phyloP scores from a whole-genome alignment of 2,113 vertebrate species.

The Amazona guildingii region DNA sequence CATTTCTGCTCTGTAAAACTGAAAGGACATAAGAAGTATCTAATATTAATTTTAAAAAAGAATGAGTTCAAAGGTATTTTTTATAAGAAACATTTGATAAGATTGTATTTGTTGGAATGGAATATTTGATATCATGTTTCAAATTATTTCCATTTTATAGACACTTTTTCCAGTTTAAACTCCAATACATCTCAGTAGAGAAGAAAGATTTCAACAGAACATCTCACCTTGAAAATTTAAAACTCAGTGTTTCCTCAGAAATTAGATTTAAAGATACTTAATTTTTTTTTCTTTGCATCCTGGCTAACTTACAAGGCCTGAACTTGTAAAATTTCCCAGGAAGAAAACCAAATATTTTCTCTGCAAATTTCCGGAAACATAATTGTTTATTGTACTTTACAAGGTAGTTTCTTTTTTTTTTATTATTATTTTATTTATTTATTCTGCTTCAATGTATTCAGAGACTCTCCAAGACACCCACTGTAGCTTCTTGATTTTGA shows the following conservation, averaged over 20 bases:
- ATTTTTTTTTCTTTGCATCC: background rate
- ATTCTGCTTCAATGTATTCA: background rate
- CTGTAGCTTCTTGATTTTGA: background rate
- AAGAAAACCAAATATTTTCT: background rate
- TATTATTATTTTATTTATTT: background rate
- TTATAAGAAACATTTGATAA: background rate
- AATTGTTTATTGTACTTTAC: background rate
- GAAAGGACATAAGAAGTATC: background rate
- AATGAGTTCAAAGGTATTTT: background rate
- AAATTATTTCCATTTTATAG: background rate
- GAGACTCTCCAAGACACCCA: background rate
- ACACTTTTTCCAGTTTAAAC: background rate
- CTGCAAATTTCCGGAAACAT: background rate
- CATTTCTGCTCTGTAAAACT: background rate
- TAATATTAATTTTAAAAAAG: background rate
- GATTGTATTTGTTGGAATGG: background rate
- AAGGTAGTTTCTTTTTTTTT: background rate
- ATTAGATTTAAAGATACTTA: background rate
- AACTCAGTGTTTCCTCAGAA: background rate
- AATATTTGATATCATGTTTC: background rate
- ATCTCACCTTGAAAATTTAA: background rate
- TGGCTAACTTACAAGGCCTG: background rate
- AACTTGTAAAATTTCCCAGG: background rate
- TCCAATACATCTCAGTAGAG: background rate
- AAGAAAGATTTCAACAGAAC: background rate